Conservation (phyloP, 1,140 invertebrate species). For the Acromyrmex heyeri region DNA sequence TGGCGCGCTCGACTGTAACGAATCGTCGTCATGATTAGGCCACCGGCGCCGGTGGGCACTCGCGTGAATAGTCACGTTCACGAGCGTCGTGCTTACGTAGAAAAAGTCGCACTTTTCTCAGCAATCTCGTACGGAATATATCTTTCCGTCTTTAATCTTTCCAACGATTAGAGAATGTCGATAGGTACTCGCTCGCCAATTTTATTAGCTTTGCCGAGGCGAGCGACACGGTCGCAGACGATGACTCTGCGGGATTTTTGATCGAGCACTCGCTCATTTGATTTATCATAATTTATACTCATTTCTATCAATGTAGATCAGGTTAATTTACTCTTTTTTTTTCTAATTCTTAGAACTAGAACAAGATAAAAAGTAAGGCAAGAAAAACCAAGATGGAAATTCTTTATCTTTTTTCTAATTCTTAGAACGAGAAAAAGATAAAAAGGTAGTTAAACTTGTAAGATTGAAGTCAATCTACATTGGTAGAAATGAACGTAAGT, state of each 20-base stretch:
- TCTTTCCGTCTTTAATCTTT: conserved; percentile 26
- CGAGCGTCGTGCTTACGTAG: conserved; percentile 7
- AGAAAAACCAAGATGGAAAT: too few relatives aligned
- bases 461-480: too few relatives aligned
- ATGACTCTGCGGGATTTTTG: background rate
- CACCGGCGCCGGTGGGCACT: conserved; percentile 42
- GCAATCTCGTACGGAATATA: background rate
- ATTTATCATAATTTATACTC: conserved; percentile 8
- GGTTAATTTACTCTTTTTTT: too few relatives aligned
- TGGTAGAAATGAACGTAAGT: too few relatives aligned
- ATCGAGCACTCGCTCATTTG: background rate
- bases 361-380: too few relatives aligned
- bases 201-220: background rate
- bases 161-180: conserved; percentile 33
- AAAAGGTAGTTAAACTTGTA: too few relatives aligned
- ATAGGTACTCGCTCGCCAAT: background rate
- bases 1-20: conserved; percentile 54
- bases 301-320: background rate
- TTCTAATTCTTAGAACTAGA: too few relatives aligned
- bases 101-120: conserved; percentile 14
- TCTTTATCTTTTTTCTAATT: too few relatives aligned
- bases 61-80: conserved; percentile 19
- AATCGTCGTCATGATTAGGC: conserved; percentile 62
- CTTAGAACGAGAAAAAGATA: too few relatives aligned
- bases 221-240: background rate